Conservation (phyloP, 2,797 vertebrate genomes). For the Rhinichthys osculus region DNA sequence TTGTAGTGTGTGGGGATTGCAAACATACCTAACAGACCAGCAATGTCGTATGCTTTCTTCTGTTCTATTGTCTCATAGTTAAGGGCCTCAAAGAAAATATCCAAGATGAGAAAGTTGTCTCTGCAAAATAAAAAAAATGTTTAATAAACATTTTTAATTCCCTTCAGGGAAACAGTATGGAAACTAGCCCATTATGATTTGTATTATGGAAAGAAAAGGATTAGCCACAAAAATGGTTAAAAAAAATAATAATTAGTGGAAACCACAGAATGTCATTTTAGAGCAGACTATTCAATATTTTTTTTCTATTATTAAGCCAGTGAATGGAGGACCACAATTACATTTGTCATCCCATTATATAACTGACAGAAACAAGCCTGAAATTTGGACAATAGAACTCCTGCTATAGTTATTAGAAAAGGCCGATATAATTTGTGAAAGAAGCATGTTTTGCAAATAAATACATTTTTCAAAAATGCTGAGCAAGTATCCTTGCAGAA, state of each 20-base stretch:
- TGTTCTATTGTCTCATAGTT: slow-evolving; percentile 97
- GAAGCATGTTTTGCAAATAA: slow-evolving; percentile 15
- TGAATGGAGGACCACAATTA: slow-evolving; percentile 56
- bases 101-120: slow-evolving; percentile 97
- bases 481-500: slow-evolving; percentile 8
- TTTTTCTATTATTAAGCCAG: slow-evolving; percentile 40
- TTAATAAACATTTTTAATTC: slow-evolving; percentile 38
- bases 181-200: slow-evolving; percentile 42
- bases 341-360: slow-evolving; percentile 58
- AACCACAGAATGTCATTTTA: slow-evolving; percentile 52
- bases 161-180: slow-evolving; percentile 11
- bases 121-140: slow-evolving; percentile 69
- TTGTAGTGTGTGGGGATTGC: background rate
- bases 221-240: slow-evolving; percentile 27
- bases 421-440: slow-evolving; percentile 12
- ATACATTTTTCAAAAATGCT: background rate
- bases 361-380: slow-evolving; percentile 51
- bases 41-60: slow-evolving; percentile 94
- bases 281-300: slow-evolving; percentile 48
- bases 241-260: slow-evolving; percentile 54
- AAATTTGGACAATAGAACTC: slow-evolving; percentile 37
- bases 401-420: slow-evolving; percentile 44
- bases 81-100: slow-evolving; percentile 97
- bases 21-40: slow-evolving; percentile 89
- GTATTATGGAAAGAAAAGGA: slow-evolving; percentile 36